These are phyloP conservation scores for Cryptocheilus praepositus DNA, from an alignment of 2,888 invertebrate genomes.

Conservation along the genomic window DNA sequence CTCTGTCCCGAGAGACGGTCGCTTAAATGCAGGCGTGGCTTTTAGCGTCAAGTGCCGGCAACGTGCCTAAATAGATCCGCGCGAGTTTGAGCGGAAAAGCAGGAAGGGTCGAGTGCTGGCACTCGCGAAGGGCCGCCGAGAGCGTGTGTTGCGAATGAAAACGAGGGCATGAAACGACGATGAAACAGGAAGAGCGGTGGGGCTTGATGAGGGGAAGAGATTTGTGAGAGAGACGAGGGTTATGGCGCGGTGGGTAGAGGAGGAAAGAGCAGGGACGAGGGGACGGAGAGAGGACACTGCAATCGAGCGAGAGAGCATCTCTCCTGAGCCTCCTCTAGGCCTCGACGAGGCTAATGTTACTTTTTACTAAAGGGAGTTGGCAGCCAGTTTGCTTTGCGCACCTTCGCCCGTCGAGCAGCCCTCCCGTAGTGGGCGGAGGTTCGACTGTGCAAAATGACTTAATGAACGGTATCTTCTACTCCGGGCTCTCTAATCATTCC, in stretches of 20 bases:
- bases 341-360: constrained; percentile 47
- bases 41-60: too few species aligned
- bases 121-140: not conserved
- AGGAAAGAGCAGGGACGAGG: constrained; percentile 6
- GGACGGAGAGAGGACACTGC: constrained; percentile 12
- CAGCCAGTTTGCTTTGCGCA: constrained; percentile 54
- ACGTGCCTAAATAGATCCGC: constrained; percentile 41
- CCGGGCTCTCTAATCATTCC: constrained; percentile 45
- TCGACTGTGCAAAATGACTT: constrained; percentile 60
- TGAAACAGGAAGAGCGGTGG: not conserved
- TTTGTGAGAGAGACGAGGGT: not conserved
- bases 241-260: not conserved
- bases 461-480: constrained; percentile 60
- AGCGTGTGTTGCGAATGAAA: constrained; percentile 9
- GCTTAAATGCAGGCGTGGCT: constrained; percentile 1
- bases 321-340: constrained; percentile 20
- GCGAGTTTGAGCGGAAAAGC: constrained; percentile 45
- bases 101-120: constrained; percentile 22
- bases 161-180: constrained; percentile 7
- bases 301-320: constrained; percentile 16
- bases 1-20: constrained; percentile 11
- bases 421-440: constrained; percentile 52
- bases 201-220: constrained; percentile 2
- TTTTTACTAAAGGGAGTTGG: constrained; percentile 56
- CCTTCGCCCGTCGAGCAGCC: constrained; percentile 22